These are phyloP conservation scores for Drosophila anceps DNA, from an alignment of 2,888 invertebrate genomes.

Conservation along the genomic window DNA sequence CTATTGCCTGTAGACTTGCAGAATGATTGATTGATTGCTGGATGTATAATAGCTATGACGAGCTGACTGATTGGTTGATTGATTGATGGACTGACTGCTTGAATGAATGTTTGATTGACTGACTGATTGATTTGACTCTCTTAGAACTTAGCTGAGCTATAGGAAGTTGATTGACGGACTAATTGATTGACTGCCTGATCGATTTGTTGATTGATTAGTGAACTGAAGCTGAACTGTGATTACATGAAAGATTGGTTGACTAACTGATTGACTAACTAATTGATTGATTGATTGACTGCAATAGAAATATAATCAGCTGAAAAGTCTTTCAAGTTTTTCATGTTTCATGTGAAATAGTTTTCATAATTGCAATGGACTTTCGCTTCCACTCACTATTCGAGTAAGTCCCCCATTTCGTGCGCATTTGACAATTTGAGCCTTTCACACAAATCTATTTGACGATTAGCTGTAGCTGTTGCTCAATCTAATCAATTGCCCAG, in stretches of 20 bases:
- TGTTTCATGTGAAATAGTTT: neutral
- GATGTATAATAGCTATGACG: neutral
- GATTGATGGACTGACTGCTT: neutral
- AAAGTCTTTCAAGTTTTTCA: neutral
- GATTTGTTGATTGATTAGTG: too few relatives aligned
- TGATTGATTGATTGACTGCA: neutral
- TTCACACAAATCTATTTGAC: slow-evolving; percentile 15
- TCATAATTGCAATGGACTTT: neutral
- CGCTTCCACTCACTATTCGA: neutral
- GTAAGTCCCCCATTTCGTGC: slow-evolving; percentile 40
- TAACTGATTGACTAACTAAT: neutral
- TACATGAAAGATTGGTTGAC: neutral
- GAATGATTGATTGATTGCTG: neutral
- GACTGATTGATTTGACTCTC: neutral
- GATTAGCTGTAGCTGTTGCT: slow-evolving; percentile 21
- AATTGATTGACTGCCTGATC: too few relatives aligned
- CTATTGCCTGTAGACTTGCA: too few relatives aligned
- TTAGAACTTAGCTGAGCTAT: too few relatives aligned
- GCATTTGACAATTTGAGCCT: neutral
- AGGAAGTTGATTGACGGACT: too few relatives aligned
- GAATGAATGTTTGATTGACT: neutral
- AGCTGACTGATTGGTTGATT: too few relatives aligned
- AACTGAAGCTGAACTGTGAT: too few relatives aligned
- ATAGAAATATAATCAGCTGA: neutral
- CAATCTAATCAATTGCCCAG: slow-evolving; percentile 32